Percentiles rank a stretch among this genome's conserved stretches.
These are phyloP conservation scores for Xestia xanthographa DNA, from an alignment of 2,888 invertebrate species.

Conservation along the genomic window DNA sequence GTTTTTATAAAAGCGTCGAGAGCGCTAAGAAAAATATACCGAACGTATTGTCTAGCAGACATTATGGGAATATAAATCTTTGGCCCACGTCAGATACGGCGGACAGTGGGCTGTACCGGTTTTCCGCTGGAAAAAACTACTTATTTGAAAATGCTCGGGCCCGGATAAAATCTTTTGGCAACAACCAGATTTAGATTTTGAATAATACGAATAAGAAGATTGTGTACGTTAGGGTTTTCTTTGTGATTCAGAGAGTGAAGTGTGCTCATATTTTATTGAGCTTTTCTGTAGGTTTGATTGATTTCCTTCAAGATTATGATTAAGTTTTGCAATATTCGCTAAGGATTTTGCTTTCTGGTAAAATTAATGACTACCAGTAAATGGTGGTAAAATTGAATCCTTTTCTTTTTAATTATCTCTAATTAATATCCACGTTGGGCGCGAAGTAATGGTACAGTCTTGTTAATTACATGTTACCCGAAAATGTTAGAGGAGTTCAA, in stretches of 20 bases:
- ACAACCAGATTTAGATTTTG: slow-evolving; percentile 61
- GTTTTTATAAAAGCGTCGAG: slow-evolving; percentile 66
- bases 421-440: not conserved
- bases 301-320: slow-evolving; percentile 27
- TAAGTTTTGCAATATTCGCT: slow-evolving; percentile 7
- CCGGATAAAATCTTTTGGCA: slow-evolving; percentile 51
- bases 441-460: not conserved
- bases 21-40: slow-evolving; percentile 71
- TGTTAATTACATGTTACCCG: not conserved
- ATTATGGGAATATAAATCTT: slow-evolving; percentile 76
- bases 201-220: slow-evolving; percentile 54
- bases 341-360: not conserved
- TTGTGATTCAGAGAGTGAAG: slow-evolving; percentile 39
- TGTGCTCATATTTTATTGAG: slow-evolving; percentile 42
- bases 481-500: no score
- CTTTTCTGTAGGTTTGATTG: slow-evolving; percentile 34
- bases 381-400: rapidly evolving
- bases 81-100: slow-evolving; percentile 72
- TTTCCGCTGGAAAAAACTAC: slow-evolving; percentile 62
- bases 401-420: not conserved
- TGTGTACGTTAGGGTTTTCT: slow-evolving; percentile 38
- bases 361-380: not conserved
- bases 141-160: slow-evolving; percentile 57
- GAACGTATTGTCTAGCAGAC: slow-evolving; percentile 74
- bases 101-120: slow-evolving; percentile 64